Base-by-base conservation (phyloP, 2,797 vertebrate species). In the Muraenolepis orangiensis region DNA sequence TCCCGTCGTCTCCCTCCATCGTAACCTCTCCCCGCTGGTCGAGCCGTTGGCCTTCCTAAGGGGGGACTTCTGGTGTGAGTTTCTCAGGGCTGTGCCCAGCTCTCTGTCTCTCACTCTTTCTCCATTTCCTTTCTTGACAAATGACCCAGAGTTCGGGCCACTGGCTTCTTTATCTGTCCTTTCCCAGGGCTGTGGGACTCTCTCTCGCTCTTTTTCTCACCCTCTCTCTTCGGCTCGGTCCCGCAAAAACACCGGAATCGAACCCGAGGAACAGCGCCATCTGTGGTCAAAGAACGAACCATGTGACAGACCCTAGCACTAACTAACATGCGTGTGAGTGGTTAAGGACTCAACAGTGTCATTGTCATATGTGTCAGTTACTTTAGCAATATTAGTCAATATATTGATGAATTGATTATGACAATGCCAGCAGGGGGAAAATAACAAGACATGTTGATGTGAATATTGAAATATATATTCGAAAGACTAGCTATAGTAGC, bases 41-140 rank as follows among this genome's bases (percentile, higher is more conserved):
- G 82, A 82, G 42, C 57, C 82, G 78, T 87, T 70, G 70, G 38
- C 86, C 86, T 87, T 86, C 72, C 89, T 89, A 89, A 73, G 66
- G 88, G 88, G 90, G 89, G 85, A 89, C 89, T 90, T 76, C 78
- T 72, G 78, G 75, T 46, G 14, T 20, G 16, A n/a, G 36, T 91
- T 93, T 94, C 92, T 91, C 93, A 93, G 89, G 90, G 88, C 90
- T 87, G 80, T 92, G 89, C 92, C 91, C 88, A 87, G 86, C 87
- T 84, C 80, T 75, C 20, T 32, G 42, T 70, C 18, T 46, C 71
- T 74, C 69, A 73, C 71, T 46, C 42, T 46, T 46, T 46, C 42
- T 46, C 42, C 42, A 46, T 46, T 46, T 46, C 42, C 42, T 46
- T 46, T 46, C 42, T 69, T 85, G 86, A 91, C 87, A 87, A 90